phyloP scores from a whole-genome alignment of 2,113 vertebrate species.

The Eublepharis macularius region DNA sequence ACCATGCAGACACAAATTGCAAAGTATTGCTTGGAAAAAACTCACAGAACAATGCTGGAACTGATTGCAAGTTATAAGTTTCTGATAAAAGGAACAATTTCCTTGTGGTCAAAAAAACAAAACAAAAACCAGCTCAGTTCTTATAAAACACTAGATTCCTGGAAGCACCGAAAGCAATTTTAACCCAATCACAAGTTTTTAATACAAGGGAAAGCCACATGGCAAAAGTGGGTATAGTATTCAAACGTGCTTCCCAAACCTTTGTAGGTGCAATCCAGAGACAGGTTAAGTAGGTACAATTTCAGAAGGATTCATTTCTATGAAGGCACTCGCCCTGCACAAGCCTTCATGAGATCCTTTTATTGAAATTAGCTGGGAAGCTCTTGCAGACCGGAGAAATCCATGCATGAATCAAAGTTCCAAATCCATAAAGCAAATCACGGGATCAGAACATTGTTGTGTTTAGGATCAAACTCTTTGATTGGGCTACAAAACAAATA shows the following conservation, averaged over 20 bases:
- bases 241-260: background rate
- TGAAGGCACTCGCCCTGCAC: background rate
- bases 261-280: background rate
- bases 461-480: background rate
- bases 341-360: background rate
- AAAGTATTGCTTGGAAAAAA: too few relatives aligned
- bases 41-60: too few relatives aligned
- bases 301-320: background rate
- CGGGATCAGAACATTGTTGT: background rate
- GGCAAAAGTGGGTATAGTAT: too few relatives aligned
- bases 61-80: too few relatives aligned
- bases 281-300: background rate
- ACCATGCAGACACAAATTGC: too few relatives aligned
- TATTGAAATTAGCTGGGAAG: background rate
- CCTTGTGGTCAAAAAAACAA: too few relatives aligned
- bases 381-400: background rate
- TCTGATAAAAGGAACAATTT: too few relatives aligned
- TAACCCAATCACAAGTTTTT: too few relatives aligned
- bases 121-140: too few relatives aligned
- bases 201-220: too few relatives aligned
- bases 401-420: background rate
- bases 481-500: background rate
- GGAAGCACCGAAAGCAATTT: too few relatives aligned
- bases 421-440: background rate
- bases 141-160: too few relatives aligned